Conservation (phyloP, 2,797 vertebrate species). For the Sebastes iracundus region DNA sequence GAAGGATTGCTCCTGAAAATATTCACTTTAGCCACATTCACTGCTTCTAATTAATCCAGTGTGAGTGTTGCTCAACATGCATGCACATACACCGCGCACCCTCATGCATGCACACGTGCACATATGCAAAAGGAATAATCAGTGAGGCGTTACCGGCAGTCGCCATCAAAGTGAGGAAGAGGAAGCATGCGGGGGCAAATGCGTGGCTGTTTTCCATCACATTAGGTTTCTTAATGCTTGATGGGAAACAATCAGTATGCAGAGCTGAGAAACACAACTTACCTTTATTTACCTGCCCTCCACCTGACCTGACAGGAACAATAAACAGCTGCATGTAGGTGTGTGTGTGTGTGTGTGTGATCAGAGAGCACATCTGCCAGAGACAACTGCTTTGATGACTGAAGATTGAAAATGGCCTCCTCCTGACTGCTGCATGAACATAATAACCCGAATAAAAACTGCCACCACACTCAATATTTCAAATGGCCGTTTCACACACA, state of each 20-base stretch:
- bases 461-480: constrained; percentile 5
- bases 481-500: background rate
- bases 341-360: constrained; percentile 7
- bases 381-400: constrained; percentile 44
- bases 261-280: constrained; percentile 2
- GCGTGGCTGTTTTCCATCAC: constrained; percentile 15
- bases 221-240: constrained; percentile 12
- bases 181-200: background rate
- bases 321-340: constrained; percentile 26
- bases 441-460: constrained; percentile 31
- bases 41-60: constrained; percentile 6
- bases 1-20: background rate
- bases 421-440: constrained; percentile 19
- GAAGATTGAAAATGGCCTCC: constrained; percentile 18
- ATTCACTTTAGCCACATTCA: background rate
- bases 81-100: background rate
- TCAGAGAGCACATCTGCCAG: constrained; percentile 35
- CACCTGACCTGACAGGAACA: constrained; percentile 14
- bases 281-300: constrained; percentile 25
- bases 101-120: background rate
- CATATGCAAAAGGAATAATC: constrained; percentile 14
- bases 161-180: constrained; percentile 4
- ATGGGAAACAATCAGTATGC: constrained; percentile 5
- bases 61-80: background rate
- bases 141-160: background rate